A percentile compares a stretch with the other conserved stretches of the same genome.
These are phyloP conservation scores for Eupithecia subfuscata DNA, from an alignment of 2,888 invertebrate species.

Conservation along the genomic window DNA sequence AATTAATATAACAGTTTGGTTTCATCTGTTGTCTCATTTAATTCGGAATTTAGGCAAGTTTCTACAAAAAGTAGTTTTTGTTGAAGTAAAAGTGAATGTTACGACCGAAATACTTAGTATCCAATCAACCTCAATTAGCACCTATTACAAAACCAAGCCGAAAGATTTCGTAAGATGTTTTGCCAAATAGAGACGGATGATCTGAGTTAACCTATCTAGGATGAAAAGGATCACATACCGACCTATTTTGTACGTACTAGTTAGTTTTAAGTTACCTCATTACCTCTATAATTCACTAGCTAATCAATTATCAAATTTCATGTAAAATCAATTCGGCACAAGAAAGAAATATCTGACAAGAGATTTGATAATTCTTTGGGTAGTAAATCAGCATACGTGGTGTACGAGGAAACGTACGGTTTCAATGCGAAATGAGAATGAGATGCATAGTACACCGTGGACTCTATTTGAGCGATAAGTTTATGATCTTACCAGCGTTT, in stretches of 20 bases:
- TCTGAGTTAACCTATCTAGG: not conserved
- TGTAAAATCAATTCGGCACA: not conserved
- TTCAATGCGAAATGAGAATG: not conserved
- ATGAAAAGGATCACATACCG: not conserved
- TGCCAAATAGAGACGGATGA: not conserved
- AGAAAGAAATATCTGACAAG: not conserved
- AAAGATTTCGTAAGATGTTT: constrained; percentile 7
- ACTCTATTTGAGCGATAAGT: not conserved
- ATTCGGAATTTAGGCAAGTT: not conserved
- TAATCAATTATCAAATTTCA: no score
- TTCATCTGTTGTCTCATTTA: not conserved
- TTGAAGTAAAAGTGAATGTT: constrained; percentile 14
- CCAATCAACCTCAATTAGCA: constrained; percentile 24
- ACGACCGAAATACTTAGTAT: constrained; percentile 22
- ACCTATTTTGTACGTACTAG: no score
- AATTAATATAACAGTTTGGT: not conserved
- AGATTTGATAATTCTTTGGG: not conserved
- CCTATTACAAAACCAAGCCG: not conserved
- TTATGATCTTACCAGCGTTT: not conserved
- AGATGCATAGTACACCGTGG: not conserved
- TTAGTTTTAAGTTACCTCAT: no score
- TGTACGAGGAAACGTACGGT: no score
- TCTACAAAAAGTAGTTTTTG: not conserved
- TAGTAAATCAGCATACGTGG: not conserved
- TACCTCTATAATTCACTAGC: no score